Conservation (phyloP, 2,113 vertebrate species). For the Xiphophorus couchianus region DNA sequence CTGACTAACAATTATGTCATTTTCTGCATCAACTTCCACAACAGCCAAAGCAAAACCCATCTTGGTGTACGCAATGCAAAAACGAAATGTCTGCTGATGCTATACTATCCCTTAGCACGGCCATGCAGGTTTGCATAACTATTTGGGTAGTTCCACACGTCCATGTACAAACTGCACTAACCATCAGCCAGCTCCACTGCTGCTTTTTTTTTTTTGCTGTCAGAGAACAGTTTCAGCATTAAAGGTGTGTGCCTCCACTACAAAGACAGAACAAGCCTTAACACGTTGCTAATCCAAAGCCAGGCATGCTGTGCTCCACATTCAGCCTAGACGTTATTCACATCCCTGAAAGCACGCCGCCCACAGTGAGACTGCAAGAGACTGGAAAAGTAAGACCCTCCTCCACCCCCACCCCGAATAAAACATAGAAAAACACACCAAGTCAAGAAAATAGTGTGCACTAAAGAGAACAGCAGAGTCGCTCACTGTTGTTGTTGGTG, state of each 20-base stretch:
- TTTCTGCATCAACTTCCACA: background rate
- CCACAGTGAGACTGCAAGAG: slow-evolving; percentile 29
- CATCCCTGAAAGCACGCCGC: slow-evolving; percentile 33
- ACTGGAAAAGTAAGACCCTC: slow-evolving; percentile 7
- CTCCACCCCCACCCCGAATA: background rate
- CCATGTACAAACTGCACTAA: slow-evolving; percentile 1
- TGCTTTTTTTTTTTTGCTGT: background rate
- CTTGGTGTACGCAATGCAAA: background rate
- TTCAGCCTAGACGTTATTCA: slow-evolving; percentile 46
- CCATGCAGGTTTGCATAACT: background rate
- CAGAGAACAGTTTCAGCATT: slow-evolving; percentile 8
- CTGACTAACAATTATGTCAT: too few species aligned
- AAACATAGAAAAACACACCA: slow-evolving; percentile 12
- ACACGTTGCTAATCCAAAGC: slow-evolving; percentile 60
- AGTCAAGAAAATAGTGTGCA: slow-evolving; percentile 1
- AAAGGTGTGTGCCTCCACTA: slow-evolving; percentile 36
- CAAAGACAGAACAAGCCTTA: slow-evolving; percentile 52
- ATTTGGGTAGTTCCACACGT: background rate
- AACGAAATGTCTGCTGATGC: background rate
- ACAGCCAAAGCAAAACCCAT: background rate
- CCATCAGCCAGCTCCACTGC: background rate
- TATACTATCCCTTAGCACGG: background rate
- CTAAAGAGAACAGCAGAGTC: background rate
- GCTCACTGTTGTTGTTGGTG: slow-evolving; percentile 1
- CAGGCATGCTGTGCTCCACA: slow-evolving; percentile 41